A percentile compares a stretch with the other conserved stretches of the same genome.
These are phyloP conservation scores for Lemur catta DNA, from an alignment of 2,797 vertebrate genomes.

Conservation along the genomic window DNA sequence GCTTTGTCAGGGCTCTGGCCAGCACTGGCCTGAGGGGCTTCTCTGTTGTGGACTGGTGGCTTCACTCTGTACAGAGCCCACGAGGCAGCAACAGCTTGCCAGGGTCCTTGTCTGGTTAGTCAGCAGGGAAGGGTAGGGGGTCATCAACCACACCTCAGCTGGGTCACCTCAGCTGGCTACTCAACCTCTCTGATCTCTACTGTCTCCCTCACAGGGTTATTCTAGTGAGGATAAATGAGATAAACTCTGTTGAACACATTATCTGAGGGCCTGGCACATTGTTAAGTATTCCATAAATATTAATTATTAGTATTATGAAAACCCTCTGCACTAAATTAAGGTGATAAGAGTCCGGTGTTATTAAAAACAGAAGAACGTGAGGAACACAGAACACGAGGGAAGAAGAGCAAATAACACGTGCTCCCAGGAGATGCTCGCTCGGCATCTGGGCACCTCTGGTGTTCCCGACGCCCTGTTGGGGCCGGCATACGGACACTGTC, in stretches of 20 bases:
- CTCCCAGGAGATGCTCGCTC: fast-evolving
- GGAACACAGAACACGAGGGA: neutral
- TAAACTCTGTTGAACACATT: neutral
- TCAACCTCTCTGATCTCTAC: neutral
- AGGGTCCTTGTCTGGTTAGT: neutral
- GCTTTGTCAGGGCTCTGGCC: neutral
- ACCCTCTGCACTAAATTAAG: neutral
- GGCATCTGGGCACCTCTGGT: neutral
- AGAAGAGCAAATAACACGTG: no score
- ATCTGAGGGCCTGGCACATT: neutral
- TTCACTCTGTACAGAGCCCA: neutral
- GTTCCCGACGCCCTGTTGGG: neutral
- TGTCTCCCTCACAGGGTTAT: neutral
- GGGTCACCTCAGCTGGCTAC: neutral
- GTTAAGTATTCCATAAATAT: neutral
- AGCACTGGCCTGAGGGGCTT: neutral
- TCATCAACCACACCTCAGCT: fast-evolving
- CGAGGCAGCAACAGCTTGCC: neutral
- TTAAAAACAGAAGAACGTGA: neutral
- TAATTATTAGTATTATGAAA: neutral
- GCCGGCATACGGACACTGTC: neutral
- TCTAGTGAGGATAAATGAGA: neutral
- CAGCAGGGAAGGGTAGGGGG: neutral
- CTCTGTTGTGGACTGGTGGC: neutral
- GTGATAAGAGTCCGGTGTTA: neutral